These are phyloP conservation scores for Datnioides undecimradiatus DNA, from an alignment of 2,113 vertebrate species.

Conservation along the genomic window DNA sequence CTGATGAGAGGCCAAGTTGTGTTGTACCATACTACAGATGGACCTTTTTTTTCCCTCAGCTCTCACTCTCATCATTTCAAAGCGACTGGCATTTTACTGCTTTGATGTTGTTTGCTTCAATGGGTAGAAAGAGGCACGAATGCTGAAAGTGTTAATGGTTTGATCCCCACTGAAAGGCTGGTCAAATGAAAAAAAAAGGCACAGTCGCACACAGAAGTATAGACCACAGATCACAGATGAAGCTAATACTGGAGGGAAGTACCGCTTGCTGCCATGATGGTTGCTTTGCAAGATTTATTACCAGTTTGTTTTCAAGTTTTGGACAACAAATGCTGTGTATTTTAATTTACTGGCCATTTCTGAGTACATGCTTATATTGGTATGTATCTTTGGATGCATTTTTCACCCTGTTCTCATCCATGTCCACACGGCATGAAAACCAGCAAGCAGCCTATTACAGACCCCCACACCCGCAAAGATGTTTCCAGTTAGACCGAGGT, in stretches of 20 bases:
- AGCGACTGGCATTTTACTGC: conserved; percentile 25
- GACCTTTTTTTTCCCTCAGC: not conserved
- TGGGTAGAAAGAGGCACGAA: not conserved
- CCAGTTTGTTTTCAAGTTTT: not conserved
- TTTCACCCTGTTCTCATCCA: not conserved
- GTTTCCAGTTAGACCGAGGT: not conserved
- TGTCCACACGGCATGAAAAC: not conserved
- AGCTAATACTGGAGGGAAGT: too few relatives aligned
- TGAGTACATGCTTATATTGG: not conserved
- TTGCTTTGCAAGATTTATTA: not conserved
- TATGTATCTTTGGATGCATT: not conserved
- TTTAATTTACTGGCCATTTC: not conserved
- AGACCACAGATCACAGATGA: not conserved
- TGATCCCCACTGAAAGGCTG: not conserved
- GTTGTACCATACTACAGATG: conserved; percentile 42
- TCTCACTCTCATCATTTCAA: conserved; percentile 27
- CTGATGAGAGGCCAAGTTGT: conserved; percentile 44
- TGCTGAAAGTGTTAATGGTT: not conserved
- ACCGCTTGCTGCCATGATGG: not conserved
- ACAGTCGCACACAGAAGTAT: not conserved
- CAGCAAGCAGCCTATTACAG: not conserved
- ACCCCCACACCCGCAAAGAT: not conserved
- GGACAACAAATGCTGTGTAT: not conserved
- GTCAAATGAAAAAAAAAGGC: conserved; percentile 1
- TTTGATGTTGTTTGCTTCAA: conserved; percentile 21